Evolutionary conservation across 2,797 vertebrate species (phyloP).

Genomic region (Anniella stebbinsi): DNA sequence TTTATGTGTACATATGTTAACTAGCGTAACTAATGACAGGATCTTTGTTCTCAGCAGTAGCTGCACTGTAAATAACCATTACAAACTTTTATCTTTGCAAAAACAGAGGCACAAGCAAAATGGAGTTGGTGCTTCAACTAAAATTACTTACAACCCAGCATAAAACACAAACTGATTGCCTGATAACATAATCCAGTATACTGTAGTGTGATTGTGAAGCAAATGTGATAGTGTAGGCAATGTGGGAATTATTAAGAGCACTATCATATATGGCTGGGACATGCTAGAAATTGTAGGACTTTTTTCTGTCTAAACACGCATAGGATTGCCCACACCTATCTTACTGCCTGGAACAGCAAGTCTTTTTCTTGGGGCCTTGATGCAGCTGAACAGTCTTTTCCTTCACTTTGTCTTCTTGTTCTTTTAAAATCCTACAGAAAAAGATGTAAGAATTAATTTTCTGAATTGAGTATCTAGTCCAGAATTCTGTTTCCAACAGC

Average conservation of each 20-base stretch:
- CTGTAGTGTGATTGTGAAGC: not conserved
- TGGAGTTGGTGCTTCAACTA: not conserved
- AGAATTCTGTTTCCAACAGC: not conserved
- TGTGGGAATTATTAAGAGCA: not conserved
- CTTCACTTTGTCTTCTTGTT: constrained; percentile 85
- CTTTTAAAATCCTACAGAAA: constrained; percentile 83
- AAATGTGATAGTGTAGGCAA: not conserved
- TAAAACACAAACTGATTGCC: not conserved
- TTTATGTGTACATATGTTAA: too few relatives aligned
- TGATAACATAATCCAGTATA: not conserved
- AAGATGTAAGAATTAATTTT: constrained; percentile 30
- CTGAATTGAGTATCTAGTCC: not conserved
- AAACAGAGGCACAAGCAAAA: not conserved
- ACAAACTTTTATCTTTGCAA: not conserved
- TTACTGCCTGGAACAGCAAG: constrained; percentile 80
- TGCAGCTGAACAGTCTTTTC: constrained; percentile 83
- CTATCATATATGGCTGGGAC: too few relatives aligned
- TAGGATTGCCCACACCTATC: not conserved
- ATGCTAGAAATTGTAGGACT: too few relatives aligned
- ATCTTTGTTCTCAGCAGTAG: too few relatives aligned
- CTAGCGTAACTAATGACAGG: too few relatives aligned
- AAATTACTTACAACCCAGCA: not conserved
- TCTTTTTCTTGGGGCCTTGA: constrained; percentile 76
- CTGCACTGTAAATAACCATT: too few relatives aligned
- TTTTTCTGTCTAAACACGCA: too few relatives aligned